Evolutionary conservation across 2,113 vertebrate species (phyloP).

Genomic region (Channa argus): DNA sequence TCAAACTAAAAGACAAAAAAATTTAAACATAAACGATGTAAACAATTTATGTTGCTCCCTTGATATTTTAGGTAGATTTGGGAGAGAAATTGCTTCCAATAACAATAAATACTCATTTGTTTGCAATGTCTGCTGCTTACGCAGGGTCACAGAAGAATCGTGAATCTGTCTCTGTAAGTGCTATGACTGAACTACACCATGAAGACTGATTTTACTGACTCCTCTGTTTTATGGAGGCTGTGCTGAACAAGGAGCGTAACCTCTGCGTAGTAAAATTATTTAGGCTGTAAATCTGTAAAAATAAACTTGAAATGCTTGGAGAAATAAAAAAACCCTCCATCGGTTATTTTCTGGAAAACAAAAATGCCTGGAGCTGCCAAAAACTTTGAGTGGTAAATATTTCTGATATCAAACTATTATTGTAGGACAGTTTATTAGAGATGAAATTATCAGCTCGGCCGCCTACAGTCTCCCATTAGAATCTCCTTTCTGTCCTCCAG

Average conservation of each 20-base stretch:
- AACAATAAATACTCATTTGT: conserved; percentile 33
- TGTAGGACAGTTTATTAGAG: conserved; percentile 33
- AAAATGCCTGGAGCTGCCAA: conserved; percentile 18
- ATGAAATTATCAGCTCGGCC: conserved; percentile 41
- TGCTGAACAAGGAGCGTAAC: conserved; percentile 38
- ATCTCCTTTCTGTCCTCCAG: conserved; percentile 33
- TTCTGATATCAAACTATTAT: conserved; percentile 21
- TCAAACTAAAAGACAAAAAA: conserved; percentile 34
- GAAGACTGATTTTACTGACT: conserved; percentile 20
- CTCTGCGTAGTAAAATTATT: conserved; percentile 32
- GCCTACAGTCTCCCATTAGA: conserved; percentile 26
- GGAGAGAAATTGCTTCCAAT: conserved; percentile 25
- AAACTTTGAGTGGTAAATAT: background rate
- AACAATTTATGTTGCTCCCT: conserved; percentile 62
- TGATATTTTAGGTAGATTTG: conserved; percentile 27
- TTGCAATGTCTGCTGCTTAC: conserved; percentile 30
- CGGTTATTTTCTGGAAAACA: conserved; percentile 13
- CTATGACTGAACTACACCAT: conserved; percentile 41
- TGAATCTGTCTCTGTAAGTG: conserved; percentile 58
- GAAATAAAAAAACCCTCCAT: conserved; percentile 14
- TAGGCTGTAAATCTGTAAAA: conserved; percentile 42
- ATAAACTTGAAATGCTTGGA: conserved; percentile 34
- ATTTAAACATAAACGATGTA: conserved; percentile 54
- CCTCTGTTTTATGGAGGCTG: conserved; percentile 17
- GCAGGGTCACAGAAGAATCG: conserved; percentile 58